Evolutionary conservation across 2,113 vertebrate genomes (phyloP), one percentile per base, ranked within the genome.

Genomic region (Nibea coibor): DNA sequence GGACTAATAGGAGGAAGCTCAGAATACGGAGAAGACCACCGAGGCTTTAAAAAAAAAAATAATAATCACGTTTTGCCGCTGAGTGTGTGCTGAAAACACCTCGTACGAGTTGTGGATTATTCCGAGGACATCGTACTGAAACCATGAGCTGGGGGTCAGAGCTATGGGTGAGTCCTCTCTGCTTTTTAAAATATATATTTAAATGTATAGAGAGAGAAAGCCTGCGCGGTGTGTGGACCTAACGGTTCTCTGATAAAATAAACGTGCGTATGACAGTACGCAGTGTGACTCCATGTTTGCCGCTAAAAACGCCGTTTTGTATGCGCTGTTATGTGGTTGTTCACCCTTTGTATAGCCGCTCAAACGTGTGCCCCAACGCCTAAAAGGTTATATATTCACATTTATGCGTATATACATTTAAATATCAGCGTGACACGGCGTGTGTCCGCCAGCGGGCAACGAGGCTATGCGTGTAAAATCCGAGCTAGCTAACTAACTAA

Each of bases 81-180:
- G 65, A 31, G 77, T 56, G 83, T 58, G 85, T 75, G 72, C 58
- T 43, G 82, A 80, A 76, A 83, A 79, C 83, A 79, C 62, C 71
- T 78, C 86, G 14, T 59, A 24, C 68, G 83, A 91, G 91, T 80
- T 79, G 93, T 93, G 93, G 94, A 94, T 94, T 94, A 91, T 91
- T 86, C 83, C 68, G 86, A 84, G 92, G 89, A 93, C 81, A 86
- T 53, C 89, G 86, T 9, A 42, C 86, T 92, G 93, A 79, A 94
- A 94, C 94, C 94, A 94, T 94, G 94, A 94, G 94, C 93, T 94
- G 94, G 94, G 94, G 94, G 87, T 88, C 91, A 68, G 94, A 94
- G 91, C 94, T 94, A 74, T 94, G 94, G 94, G 94, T 94, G 82
- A 93, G 94, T 90, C 22, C 35, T 59, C 57, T 0, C 20, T 45